Conservation (phyloP, 2,113 vertebrate species). For the Ramphastos sulfuratus region DNA sequence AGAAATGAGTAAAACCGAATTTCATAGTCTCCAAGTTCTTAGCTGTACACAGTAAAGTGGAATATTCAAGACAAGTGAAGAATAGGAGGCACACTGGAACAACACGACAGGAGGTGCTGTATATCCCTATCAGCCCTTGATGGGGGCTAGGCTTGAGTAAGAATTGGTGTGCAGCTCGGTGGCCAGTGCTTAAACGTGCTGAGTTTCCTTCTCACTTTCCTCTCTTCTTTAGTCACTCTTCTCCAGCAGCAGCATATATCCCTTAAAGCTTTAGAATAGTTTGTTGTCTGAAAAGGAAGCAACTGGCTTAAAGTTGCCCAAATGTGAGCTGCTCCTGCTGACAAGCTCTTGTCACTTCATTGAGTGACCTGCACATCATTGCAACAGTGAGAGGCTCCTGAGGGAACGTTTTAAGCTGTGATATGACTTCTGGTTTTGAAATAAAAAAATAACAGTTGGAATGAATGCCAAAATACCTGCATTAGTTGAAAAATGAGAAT, state of each 20-base stretch:
- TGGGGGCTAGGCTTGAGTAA: neutral
- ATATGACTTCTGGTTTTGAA: neutral
- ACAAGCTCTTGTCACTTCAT: neutral
- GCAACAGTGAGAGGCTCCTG: neutral
- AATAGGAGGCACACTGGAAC: neutral
- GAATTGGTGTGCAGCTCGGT: neutral
- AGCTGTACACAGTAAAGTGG: neutral
- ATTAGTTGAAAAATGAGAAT: neutral
- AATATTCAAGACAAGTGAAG: neutral
- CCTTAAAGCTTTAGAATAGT: neutral
- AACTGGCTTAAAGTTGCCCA: neutral
- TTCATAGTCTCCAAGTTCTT: neutral
- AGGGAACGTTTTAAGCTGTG: neutral
- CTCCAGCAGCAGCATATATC: neutral
- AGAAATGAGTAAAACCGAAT: neutral
- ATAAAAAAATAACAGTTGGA: neutral
- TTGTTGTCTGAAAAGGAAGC: neutral
- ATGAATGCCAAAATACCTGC: neutral
- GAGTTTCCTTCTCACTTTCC: neutral
- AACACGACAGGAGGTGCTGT: neutral
- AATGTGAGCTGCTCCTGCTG: neutral
- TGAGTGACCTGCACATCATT: neutral
- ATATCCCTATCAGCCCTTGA: neutral
- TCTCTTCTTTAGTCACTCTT: neutral
- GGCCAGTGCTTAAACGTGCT: neutral